Evolutionary conservation across 2,113 vertebrate genomes (phyloP), one percentile per base, ranked within the genome.

Genomic region (Otis tarda): DNA sequence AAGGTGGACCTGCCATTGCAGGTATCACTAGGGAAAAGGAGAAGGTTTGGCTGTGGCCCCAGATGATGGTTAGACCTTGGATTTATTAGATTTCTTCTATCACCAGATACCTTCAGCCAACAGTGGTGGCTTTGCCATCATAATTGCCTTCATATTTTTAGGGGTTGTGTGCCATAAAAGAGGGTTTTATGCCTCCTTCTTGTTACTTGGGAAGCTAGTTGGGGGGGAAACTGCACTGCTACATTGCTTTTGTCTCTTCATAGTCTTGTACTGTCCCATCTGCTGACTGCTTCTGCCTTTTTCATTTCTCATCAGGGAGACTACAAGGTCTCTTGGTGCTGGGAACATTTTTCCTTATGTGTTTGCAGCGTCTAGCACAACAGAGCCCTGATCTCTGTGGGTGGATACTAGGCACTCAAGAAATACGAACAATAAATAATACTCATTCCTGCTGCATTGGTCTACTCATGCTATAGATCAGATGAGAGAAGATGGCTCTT

Each of bases 381-480:
- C 49, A 79, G 5, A 83, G 37, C 31, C 57, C 77, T 63, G 59
- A 39, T 96, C 74, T 90, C 83, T 92, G 77, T 41, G 28, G 45
- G 49, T 79, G 35, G 68, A 53, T 90, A 55, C 24, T 23, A 82
- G 76, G 49, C 35, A 53, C 31, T 84, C 65, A 23, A 33, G 75
- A 56, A 90, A 84, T 49, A 41, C 31, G 64, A 82, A 57, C 45
- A 82, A 35, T 89, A 95, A 93, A 89, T 92, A 95, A 87, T 60
- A 64, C 39, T 75, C 14, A 43, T 92, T 94, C 49, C n/a, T 82
- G 69, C 60, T 60, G 30, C 56, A 53, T 49, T 78, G 68, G 39
- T 83, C 56, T 85, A 47, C n/a, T 35, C 60, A n/a, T 71, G 49
- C 53, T 71, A 55, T 81, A 93, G 89, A 96, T 95, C 88, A 94